phyloP scores from a whole-genome alignment of 2,113 vertebrate genomes.

The Pithys albifrons region DNA sequence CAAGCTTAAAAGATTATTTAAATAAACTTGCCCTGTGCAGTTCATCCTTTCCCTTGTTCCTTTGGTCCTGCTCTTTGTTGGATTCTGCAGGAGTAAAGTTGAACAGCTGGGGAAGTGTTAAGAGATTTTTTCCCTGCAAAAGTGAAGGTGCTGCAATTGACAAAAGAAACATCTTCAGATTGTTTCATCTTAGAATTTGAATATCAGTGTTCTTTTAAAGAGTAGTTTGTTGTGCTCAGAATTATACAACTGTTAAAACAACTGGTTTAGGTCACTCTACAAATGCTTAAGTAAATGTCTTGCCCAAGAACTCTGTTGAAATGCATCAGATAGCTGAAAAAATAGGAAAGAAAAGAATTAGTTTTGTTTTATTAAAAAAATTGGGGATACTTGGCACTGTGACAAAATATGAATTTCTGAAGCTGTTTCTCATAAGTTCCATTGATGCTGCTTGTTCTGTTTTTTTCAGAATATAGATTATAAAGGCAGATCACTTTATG shows the following conservation, averaged over 20 bases:
- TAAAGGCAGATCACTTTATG: neutral
- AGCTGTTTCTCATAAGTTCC: neutral
- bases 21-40: neutral
- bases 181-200: neutral
- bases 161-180: neutral
- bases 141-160: neutral
- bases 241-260: neutral
- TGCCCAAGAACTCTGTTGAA: neutral
- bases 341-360: neutral
- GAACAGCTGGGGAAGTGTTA: neutral
- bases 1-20: neutral
- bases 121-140: neutral
- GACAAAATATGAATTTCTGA: neutral
- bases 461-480: neutral
- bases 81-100: neutral
- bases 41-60: neutral
- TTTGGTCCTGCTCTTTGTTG: neutral
- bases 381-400: no score
- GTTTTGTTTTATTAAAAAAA: neutral
- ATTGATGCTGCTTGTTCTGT: neutral
- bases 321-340: neutral
- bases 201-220: neutral
- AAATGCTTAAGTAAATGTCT: neutral
- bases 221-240: neutral
- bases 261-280: neutral